Evolutionary conservation across 2,113 vertebrate species (phyloP), one percentile per base, ranked within the genome.

Genomic region (Hymenochirus boettgeri): DNA sequence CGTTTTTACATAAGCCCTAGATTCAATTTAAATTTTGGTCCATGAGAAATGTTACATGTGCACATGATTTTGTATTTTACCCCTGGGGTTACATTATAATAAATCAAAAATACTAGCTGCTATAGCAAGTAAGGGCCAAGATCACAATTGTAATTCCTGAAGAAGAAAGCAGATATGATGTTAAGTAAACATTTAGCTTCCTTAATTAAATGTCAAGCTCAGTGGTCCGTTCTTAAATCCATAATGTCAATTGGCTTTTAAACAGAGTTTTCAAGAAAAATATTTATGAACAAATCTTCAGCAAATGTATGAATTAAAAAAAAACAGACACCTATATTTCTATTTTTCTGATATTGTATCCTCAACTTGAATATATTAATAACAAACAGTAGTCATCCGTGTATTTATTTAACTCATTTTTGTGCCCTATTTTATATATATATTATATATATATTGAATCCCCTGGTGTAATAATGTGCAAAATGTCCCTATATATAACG

Each of bases 121-220:
- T 60, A 51, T 48, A 53, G 56, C 57, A 46, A 69, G 46, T 60
- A 39, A 57, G n/a, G 52, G 53, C 24, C 7, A 48, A 69, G 65
- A 57, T 42, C 53, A 69, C 24, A 18, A 53, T 35, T 60, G 55
- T 53, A 69, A 60, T 69, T 69, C 60, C 47, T 57, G 33, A 35
- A 60, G 56, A 69, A 60, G 56, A 60, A 58, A 60, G 56, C 33
- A 52, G 47, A 12, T 24, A 53, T 19, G 48, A 69, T 60, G 56
- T 69, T 69, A 69, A 69, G 57, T 69, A 60, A 60, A 60, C 48
- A 60, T 60, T 69, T 69, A 69, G 57, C 57, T 69, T 60, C 59
- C 64, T 67, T 60, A 69, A 69, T 69, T 69, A 69, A 69, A 59
- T 69, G 65, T 69, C 65, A 60, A 58, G 65, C 65, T 60, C 57